A percentile compares a stretch with the other conserved stretches of the same genome.
Conservation (phyloP, 1,140 invertebrate species). For the Tenebrio molitor region DNA sequence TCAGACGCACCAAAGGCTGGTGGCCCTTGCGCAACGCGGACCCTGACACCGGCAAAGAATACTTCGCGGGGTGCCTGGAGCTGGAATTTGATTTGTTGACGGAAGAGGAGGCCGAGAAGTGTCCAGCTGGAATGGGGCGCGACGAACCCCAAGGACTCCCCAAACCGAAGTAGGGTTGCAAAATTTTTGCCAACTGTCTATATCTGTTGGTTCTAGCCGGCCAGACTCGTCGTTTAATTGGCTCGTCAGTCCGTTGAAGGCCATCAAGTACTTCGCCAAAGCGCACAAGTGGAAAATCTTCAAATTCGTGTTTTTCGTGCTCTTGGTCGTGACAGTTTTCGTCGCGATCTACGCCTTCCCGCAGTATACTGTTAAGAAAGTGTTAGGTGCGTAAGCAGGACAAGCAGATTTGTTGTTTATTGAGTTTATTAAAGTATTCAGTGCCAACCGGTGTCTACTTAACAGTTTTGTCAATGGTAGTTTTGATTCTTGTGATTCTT, state of each 20-base stretch:
- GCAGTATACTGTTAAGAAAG: constrained; percentile 69
- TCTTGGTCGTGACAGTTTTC: constrained; percentile 64
- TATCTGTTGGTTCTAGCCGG: constrained; percentile 67
- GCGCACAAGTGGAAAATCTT: constrained; percentile 70
- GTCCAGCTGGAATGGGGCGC: constrained; percentile 75
- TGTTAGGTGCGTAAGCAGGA: constrained; percentile 65
- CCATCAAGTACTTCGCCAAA: constrained; percentile 69
- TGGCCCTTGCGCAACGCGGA: constrained; percentile 79
- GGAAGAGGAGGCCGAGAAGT: constrained; percentile 70
- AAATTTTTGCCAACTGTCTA: neutral
- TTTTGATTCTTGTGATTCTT: no score
- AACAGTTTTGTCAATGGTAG: no score
- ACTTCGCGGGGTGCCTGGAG: constrained; percentile 73
- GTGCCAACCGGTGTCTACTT: no score
- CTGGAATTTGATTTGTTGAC: constrained; percentile 74
- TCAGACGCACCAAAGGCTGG: constrained; percentile 82
- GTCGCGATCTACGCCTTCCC: constrained; percentile 70
- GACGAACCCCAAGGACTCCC: constrained; percentile 72
- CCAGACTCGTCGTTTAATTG: constrained; percentile 75
- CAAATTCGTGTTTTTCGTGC: constrained; percentile 61
- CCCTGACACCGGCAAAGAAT: constrained; percentile 61
- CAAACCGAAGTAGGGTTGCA: constrained; percentile 69
- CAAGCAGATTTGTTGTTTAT: no score
- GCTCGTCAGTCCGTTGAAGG: constrained; percentile 73
- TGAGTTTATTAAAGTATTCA: no score